Conservation (phyloP, 2,888 invertebrate species). For the Microdon myrmicae region DNA sequence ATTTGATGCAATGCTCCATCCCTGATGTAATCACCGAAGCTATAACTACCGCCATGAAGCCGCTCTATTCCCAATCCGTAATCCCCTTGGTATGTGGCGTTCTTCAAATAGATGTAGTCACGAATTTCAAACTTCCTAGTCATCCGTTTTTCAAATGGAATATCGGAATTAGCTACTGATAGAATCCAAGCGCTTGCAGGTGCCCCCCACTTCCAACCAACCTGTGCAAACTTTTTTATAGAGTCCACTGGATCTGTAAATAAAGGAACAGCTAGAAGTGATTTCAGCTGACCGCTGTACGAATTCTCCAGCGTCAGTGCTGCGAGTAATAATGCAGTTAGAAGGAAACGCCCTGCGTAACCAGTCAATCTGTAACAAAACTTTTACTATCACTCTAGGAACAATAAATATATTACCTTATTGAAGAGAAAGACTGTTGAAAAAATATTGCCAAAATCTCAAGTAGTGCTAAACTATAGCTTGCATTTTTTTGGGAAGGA, state of each 20-base stretch:
- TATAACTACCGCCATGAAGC: conserved; percentile 58
- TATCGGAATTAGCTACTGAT: conserved; percentile 58
- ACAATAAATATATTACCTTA: conserved; percentile 52
- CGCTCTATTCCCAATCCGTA: conserved; percentile 63
- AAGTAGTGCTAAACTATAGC: conserved; percentile 55
- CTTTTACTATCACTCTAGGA: not conserved
- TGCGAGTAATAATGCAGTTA: conserved; percentile 60
- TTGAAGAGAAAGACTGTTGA: conserved; percentile 61
- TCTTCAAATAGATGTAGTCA: conserved; percentile 58
- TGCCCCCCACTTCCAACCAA: conserved; percentile 62
- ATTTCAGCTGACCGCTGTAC: conserved; percentile 64
- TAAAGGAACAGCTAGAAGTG: conserved; percentile 61
- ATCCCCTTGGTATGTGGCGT: conserved; percentile 58
- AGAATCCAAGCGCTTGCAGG: conserved; percentile 62
- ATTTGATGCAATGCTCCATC: conserved; percentile 57
- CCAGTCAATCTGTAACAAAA: conserved; percentile 55
- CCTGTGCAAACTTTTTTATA: conserved; percentile 59
- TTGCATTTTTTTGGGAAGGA: conserved; percentile 41
- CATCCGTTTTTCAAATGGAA: conserved; percentile 59
- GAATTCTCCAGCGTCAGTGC: conserved; percentile 63
- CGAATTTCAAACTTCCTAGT: conserved; percentile 58
- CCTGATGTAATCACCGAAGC: conserved; percentile 60
- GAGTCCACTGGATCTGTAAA: conserved; percentile 61
- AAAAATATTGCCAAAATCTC: conserved; percentile 63
- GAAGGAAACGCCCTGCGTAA: conserved; percentile 59